A percentile compares a stretch with the other conserved stretches of the same genome.
These are phyloP conservation scores for Erethizon dorsatum DNA, from an alignment of 2,797 vertebrate genomes.

Conservation along the genomic window DNA sequence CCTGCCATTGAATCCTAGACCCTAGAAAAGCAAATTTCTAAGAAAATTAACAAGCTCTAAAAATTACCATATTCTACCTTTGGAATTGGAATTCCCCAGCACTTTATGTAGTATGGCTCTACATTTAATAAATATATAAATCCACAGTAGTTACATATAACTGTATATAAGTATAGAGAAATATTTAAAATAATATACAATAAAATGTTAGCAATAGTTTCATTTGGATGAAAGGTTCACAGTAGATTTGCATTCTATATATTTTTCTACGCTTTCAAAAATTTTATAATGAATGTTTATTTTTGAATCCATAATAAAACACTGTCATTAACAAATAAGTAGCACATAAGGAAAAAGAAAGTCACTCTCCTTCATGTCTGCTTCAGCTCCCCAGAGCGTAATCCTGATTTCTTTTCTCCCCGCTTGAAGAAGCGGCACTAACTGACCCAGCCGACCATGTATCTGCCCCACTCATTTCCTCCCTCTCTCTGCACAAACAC, in stretches of 20 bases:
- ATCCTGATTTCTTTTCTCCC: background rate
- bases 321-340: background rate
- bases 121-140: constrained; percentile 1
- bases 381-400: background rate
- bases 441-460: background rate
- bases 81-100: background rate
- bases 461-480: background rate
- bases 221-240: background rate
- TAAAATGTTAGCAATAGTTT: constrained; percentile 22
- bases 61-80: background rate
- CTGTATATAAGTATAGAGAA: background rate
- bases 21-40: background rate
- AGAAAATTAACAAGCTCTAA: background rate
- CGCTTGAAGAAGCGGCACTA: background rate
- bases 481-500: background rate
- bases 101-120: background rate
- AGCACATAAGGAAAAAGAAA: background rate
- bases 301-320: constrained; percentile 1
- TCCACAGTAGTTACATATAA: background rate
- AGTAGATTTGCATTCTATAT: background rate
- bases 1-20: background rate
- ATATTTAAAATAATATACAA: constrained; percentile 34
- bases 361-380: background rate
- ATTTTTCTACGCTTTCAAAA: constrained; percentile 32
- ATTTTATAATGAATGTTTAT: background rate